Conservation (phyloP, 2,797 vertebrate genomes). For the Scolopax bukidnonensis region DNA sequence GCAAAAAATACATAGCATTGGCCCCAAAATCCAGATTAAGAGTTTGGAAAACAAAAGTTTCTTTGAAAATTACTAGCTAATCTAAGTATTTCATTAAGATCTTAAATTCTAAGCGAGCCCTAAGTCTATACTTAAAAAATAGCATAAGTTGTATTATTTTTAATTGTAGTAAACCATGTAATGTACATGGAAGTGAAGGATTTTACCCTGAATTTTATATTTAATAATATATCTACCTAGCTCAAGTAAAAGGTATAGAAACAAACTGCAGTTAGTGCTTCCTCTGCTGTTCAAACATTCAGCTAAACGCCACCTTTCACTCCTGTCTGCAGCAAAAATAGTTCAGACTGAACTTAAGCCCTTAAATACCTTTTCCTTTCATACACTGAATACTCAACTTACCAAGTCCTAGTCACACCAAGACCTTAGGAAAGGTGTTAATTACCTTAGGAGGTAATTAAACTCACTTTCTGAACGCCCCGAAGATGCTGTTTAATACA, state of each 20-base stretch:
- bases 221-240: constrained; percentile 53
- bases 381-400: not conserved
- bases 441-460: constrained; percentile 36
- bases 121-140: constrained; percentile 62
- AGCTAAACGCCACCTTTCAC: not conserved
- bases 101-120: constrained; percentile 64
- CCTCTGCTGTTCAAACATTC: not conserved
- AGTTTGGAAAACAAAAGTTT: constrained; percentile 23
- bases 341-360: constrained; percentile 68
- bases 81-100: constrained; percentile 23
- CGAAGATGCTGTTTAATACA: not conserved
- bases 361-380: constrained; percentile 67
- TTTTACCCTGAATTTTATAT: constrained; percentile 75
- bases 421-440: not conserved
- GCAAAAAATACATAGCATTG: constrained; percentile 36
- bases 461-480: not conserved
- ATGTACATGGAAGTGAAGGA: constrained; percentile 76
- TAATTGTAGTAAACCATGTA: constrained; percentile 71
- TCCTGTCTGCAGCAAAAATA: constrained; percentile 16
- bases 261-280: constrained; percentile 46
- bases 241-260: constrained; percentile 57
- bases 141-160: constrained; percentile 39
- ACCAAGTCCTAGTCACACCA: not conserved
- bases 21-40: constrained; percentile 37
- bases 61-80: constrained; percentile 63